Percentiles rank a stretch among this genome's conserved stretches.
These are phyloP conservation scores for Anoplopoma fimbria DNA, from an alignment of 2,113 vertebrate genomes.

Conservation along the genomic window DNA sequence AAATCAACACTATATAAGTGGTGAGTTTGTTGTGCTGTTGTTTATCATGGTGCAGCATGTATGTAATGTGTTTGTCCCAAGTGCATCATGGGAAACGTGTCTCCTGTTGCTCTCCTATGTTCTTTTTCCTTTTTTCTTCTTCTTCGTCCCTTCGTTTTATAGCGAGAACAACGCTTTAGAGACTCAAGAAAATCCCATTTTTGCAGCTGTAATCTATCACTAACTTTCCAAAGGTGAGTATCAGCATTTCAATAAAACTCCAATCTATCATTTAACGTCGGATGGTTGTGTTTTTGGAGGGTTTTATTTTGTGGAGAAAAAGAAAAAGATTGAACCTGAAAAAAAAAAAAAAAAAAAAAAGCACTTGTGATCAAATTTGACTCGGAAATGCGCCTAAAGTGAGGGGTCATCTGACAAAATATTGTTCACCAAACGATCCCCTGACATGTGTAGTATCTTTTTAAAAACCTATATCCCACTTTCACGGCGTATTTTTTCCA, in stretches of 20 bases:
- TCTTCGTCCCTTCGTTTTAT: conserved; percentile 77
- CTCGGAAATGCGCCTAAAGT: conserved; percentile 77
- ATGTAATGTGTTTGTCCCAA: conserved; percentile 66
- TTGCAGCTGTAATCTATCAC: conserved; percentile 55
- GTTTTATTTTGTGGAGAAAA: conserved; percentile 71
- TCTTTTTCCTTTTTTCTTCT: conserved; percentile 75
- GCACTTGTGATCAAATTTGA: conserved; percentile 69
- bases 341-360: conserved; percentile 63
- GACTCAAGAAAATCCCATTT: conserved; percentile 66
- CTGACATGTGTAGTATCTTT: conserved; percentile 61
- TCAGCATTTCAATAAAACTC: conserved; percentile 49
- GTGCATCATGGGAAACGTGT: conserved; percentile 82
- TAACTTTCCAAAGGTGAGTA: conserved; percentile 72
- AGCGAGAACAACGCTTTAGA: conserved; percentile 80
- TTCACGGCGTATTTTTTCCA: conserved; percentile 50
- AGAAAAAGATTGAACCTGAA: no score
- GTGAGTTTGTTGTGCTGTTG: not conserved
- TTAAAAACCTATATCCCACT: conserved; percentile 58
- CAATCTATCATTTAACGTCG: conserved; percentile 41
- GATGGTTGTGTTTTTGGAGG: conserved; percentile 58
- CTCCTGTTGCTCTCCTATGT: conserved; percentile 73
- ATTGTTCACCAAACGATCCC: conserved; percentile 61
- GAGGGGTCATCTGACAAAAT: conserved; percentile 77
- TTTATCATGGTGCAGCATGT: conserved; percentile 52
- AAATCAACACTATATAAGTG: no score